phyloP scores from a whole-genome alignment of 2,797 vertebrate genomes.

The Chromis chromis region DNA sequence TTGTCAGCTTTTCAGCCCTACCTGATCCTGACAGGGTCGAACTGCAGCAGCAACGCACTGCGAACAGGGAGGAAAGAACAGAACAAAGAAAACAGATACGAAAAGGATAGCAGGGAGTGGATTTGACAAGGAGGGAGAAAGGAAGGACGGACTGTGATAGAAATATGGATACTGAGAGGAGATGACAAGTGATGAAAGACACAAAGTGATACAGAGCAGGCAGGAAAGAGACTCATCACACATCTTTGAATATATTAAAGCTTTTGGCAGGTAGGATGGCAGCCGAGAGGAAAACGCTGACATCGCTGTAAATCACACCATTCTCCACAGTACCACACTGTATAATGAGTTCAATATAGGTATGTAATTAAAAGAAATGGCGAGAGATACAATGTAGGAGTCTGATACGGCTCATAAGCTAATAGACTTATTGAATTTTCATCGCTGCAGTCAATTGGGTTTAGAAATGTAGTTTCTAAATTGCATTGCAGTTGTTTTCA shows the following conservation, averaged over 20 bases:
- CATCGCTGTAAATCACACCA: constrained; percentile 45
- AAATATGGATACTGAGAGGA: constrained; percentile 23
- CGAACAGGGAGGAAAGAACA: constrained; percentile 19
- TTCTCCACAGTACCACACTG: constrained; percentile 31
- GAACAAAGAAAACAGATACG: constrained; percentile 47
- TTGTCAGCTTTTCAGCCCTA: constrained; percentile 61
- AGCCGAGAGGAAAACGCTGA: constrained; percentile 36
- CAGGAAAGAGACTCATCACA: constrained; percentile 24
- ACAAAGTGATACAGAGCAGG: constrained; percentile 21
- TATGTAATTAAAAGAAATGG: constrained; percentile 47
- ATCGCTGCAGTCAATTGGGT: constrained; percentile 3
- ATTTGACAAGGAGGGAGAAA: constrained; percentile 17
- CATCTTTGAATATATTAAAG: constrained; percentile 49
- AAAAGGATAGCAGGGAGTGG: constrained; percentile 11
- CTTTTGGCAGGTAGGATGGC: constrained; percentile 55
- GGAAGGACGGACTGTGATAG: constrained; percentile 28
- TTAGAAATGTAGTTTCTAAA: constrained; percentile 3
- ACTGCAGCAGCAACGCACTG: constrained; percentile 27
- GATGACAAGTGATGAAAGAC: constrained; percentile 35
- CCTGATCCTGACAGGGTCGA: constrained; percentile 62
- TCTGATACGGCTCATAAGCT: constrained; percentile 12
- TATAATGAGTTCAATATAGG: constrained; percentile 53
- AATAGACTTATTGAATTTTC: constrained; percentile 36
- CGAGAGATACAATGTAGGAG: constrained; percentile 16
- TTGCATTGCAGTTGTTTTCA: constrained; percentile 4